Base-by-base conservation (phyloP, 2,113 vertebrate species). In the Dasyprocta punctata region DNA sequence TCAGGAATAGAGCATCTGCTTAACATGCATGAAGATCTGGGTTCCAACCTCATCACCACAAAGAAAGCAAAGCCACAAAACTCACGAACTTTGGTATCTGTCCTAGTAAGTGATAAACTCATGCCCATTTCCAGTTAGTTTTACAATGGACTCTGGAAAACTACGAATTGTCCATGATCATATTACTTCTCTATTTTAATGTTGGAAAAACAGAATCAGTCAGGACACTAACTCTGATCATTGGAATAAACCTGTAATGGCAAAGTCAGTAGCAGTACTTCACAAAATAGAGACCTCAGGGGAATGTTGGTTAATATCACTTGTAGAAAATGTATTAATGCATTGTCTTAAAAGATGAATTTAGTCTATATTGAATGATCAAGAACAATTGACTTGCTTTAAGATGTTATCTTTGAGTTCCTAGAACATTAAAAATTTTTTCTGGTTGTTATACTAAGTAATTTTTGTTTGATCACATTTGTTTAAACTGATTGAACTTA, bases 161-260 rank as follows among this genome's bases (percentile, higher is more conserved):
- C 82, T 95, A 88, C 78, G 87, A 92, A 85, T 92, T 92, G 13
- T 20, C 16, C 16, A 41, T 11, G 87, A 77, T 96, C 81, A 12
- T 19, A 71, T 61, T 16, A 3, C 65, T 94, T 65, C 30, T 20
- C 36, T 52, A 7, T 88, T 94, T 86, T 97, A 97, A 90, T 54
- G 86, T 60, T 69, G 7, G 41, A 86, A 98, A 96, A 92, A 0
- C 41, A 84, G 92, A 69, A 97, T 44, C 61, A 97, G 52, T 98
- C 69, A 41, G 33, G 83, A 38, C 47, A 24, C 92, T 95, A 97
- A 96, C 86, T 97, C 95, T 96, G 89, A 97, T 93, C 73, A 47
- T 19, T 56, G 81, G 71, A 97, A 89, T 96, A 97, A 98, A 96
- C 24, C 75, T 89, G 69, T 85, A 86, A 71, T 88, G 26, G 20